Evolutionary conservation across 2,113 vertebrate genomes (phyloP).

Genomic region (Fulica atra): DNA sequence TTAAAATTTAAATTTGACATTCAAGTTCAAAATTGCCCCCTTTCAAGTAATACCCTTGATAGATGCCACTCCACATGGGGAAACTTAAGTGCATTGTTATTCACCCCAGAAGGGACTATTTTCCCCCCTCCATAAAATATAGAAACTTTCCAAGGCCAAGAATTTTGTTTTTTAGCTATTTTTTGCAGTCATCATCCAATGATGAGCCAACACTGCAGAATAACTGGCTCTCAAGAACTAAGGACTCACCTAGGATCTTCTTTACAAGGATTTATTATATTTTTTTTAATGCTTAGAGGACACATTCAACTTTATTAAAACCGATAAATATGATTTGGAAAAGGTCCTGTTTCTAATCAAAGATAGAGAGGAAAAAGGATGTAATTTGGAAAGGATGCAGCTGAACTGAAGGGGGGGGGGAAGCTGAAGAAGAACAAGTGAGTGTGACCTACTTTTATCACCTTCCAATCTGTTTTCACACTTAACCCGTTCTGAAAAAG

Average conservation of each 20-base stretch:
- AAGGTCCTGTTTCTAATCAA: conserved; percentile 28
- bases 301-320: background rate
- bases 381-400: background rate
- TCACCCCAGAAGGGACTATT: background rate
- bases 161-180: background rate
- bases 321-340: background rate
- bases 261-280: background rate
- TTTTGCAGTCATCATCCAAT: background rate
- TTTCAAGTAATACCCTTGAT: background rate
- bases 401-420: background rate
- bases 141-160: background rate
- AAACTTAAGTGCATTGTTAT: background rate
- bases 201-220: background rate
- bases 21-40: background rate
- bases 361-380: background rate
- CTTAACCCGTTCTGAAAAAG: background rate
- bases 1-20: background rate
- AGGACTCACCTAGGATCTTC: background rate
- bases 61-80: too few species aligned
- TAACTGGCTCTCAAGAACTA: background rate
- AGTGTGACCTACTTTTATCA: background rate
- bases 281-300: background rate
- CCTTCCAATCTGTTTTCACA: background rate
- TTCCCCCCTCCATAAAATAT: background rate
- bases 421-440: background rate